These are phyloP conservation scores for Arnoldichthys spilopterus DNA, from an alignment of 2,797 vertebrate genomes.

Conservation along the genomic window DNA sequence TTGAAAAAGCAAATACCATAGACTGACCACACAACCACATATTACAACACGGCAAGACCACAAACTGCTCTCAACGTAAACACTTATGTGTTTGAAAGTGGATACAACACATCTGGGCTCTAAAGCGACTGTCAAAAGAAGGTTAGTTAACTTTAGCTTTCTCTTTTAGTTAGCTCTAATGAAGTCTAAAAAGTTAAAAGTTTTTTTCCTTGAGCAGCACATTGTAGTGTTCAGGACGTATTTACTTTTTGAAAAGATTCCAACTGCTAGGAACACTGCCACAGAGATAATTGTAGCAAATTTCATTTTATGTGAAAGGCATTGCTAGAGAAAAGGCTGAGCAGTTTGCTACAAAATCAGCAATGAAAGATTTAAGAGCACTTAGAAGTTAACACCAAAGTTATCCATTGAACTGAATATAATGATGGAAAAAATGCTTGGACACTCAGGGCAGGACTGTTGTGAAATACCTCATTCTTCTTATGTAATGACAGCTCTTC, in stretches of 20 bases:
- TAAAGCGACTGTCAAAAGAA: neutral
- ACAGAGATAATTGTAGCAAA: neutral
- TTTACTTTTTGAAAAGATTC: neutral
- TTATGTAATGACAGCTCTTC: conserved; percentile 37
- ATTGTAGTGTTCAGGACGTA: neutral
- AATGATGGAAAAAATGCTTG: conserved; percentile 33
- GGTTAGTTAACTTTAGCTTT: neutral
- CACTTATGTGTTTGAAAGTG: conserved; percentile 32
- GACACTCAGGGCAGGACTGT: neutral
- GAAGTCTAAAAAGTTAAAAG: neutral
- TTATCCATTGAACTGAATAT: conserved; percentile 1
- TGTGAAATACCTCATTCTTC: conserved; percentile 30
- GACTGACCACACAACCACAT: conserved; percentile 18
- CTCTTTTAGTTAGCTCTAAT: neutral
- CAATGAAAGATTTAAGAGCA: conserved; percentile 17
- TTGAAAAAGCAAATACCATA: conserved; percentile 3
- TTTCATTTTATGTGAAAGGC: neutral
- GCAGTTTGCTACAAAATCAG: conserved; percentile 21
- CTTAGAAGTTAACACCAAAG: conserved; percentile 22
- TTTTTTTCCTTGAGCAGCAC: neutral
- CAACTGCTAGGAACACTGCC: neutral
- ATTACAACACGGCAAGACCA: conserved; percentile 28
- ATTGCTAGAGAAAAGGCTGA: neutral
- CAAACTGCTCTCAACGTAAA: conserved; percentile 35
- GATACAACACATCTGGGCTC: conserved; percentile 38